Evolutionary conservation across 2,888 invertebrate species (phyloP).

Genomic region (Notocelia uddmanniana): DNA sequence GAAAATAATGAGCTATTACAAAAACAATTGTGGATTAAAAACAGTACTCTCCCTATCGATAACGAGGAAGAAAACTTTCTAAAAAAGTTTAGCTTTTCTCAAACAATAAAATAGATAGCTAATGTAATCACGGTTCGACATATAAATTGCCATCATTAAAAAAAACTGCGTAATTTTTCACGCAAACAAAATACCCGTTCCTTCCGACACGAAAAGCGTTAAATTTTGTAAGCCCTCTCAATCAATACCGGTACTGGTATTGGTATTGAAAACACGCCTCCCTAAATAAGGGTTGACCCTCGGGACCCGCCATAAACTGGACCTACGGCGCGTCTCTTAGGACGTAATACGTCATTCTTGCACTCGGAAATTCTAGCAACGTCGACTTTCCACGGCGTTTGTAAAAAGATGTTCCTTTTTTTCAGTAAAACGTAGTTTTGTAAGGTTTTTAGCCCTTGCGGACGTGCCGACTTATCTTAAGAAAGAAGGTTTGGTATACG

Average conservation of each 20-base stretch:
- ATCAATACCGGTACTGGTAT: conserved; percentile 35
- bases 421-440: not conserved
- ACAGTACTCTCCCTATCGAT: no score
- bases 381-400: conserved; percentile 30
- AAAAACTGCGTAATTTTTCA: not conserved
- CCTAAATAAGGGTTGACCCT: conserved; percentile 49
- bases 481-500: not conserved
- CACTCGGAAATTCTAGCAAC: conserved; percentile 38
- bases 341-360: conserved; percentile 55
- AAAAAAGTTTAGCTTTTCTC: no score
- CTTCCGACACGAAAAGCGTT: conserved; percentile 5
- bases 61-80: no score
- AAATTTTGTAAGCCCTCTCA: conserved; percentile 14
- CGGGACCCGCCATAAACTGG: conserved; percentile 51
- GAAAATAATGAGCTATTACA: no score
- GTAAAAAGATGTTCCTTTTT: conserved; percentile 1
- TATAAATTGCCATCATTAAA: not conserved
- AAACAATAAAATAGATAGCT: no score
- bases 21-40: no score
- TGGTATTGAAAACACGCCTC: conserved; percentile 46
- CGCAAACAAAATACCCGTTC: not conserved
- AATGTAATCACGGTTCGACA: not conserved
- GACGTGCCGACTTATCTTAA: not conserved
- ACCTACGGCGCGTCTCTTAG: conserved; percentile 51
- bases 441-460: not conserved